A percentile compares a stretch with the other conserved stretches of the same genome.
phyloP scores from a whole-genome alignment of 2,888 invertebrate genomes.

The Drosophila borealis region DNA sequence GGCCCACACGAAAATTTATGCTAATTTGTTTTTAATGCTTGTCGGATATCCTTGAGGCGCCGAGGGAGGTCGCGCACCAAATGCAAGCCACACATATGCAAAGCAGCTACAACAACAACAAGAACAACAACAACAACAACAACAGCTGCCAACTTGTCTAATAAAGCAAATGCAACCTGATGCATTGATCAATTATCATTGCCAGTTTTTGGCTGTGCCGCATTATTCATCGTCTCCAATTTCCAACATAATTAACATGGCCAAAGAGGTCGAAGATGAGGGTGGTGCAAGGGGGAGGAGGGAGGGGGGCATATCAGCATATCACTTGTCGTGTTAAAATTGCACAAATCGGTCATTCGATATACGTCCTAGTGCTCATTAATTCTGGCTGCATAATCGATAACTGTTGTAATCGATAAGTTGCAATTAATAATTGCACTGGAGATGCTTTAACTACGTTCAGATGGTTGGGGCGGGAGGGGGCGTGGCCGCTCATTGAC shows the following conservation, averaged over 20 bases:
- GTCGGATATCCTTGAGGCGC: slow-evolving; percentile 19
- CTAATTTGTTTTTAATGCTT: slow-evolving; percentile 70
- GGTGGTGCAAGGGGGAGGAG: not conserved
- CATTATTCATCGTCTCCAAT: slow-evolving; percentile 33
- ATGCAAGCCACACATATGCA: slow-evolving; percentile 2
- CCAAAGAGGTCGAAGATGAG: not conserved
- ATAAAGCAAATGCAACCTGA: slow-evolving; percentile 17
- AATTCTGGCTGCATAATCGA: not conserved
- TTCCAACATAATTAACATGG: slow-evolving; percentile 36
- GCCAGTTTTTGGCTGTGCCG: slow-evolving; percentile 1
- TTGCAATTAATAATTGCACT: too few species aligned
- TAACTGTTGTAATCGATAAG: not conserved
- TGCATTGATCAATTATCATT: slow-evolving; percentile 16
- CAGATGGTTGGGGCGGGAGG: too few species aligned
- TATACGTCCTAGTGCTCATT: not conserved
- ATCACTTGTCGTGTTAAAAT: too few species aligned
- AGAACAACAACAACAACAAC: not conserved
- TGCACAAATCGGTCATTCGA: too few species aligned
- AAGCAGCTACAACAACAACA: slow-evolving; percentile 1
- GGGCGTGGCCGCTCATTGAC: too few species aligned
- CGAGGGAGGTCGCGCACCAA: not conserved
- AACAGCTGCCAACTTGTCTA: slow-evolving; percentile 17
- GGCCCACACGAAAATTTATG: slow-evolving; percentile 43
- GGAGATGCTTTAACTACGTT: too few species aligned
- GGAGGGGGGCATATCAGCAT: too few species aligned